Evolutionary conservation across 2,113 vertebrate genomes (phyloP), one percentile per base, ranked within the genome.

Genomic region (Neopipo cinnamomea): DNA sequence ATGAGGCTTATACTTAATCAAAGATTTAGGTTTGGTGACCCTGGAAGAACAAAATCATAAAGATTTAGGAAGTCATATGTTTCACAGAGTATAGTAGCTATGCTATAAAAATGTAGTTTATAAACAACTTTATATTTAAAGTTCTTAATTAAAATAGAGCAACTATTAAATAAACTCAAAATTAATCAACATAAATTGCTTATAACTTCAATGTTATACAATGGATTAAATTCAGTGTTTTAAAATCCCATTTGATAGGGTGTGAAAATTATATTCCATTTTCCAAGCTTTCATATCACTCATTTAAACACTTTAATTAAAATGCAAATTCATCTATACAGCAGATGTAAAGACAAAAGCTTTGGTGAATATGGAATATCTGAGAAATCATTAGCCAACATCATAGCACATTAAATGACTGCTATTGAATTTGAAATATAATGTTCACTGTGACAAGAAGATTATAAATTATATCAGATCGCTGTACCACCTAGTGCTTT

Each of bases 401-500:
- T 94, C 75, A 91, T 5, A 93, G 76, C 58, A 56, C 59, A 77
- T 93, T 72, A 96, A 74, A 94, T 96, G 76, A 67, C 52, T 79
- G 37, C 82, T 79, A 66, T 77, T 90, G 80, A 96, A 91, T 81
- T 88, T 44, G 90, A 96, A 97, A 96, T 95, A 73, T 74, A 85
- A 96, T 25, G 81, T 83, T 93, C 88, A 55, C 37, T 0, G 0
- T 68, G 85, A 85, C 88, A 52, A 94, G 78, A 94, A 96, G 79
- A 96, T 90, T 87, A 93, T 82, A 95, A 92, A 93, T 95, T 93
- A 93, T 88, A 70, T 88, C 70, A 91, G 71, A 37, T 14, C 42
- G 44, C 58, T 53, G 52, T 79, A 78, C 87, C 91, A 93, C 92
- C 95, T 94, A 96, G 77, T 96, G 95, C 95, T 97, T 97, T 97